Evolutionary conservation across 1,140 invertebrate genomes (phyloP).

Genomic region (Artemia franciscana): DNA sequence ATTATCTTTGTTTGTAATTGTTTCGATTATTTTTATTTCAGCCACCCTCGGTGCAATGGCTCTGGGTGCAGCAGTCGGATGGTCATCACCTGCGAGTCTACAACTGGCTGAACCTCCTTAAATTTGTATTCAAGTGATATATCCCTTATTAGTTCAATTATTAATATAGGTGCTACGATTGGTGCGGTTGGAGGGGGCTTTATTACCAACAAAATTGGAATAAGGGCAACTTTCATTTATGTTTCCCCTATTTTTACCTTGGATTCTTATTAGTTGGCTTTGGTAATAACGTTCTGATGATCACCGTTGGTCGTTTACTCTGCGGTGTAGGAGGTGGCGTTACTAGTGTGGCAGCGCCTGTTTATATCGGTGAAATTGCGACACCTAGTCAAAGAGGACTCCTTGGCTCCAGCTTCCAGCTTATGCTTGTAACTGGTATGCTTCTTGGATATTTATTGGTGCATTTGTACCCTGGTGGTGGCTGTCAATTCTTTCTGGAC

Average conservation of each 20-base stretch:
- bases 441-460: constrained; percentile 43
- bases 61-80: not conserved
- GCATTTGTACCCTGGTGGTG: constrained; percentile 32
- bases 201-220: constrained; percentile 28
- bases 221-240: constrained; percentile 38
- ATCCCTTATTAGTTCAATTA: not conserved
- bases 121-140: not conserved
- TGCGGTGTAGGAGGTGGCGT: constrained; percentile 36
- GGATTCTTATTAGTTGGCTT: constrained; percentile 41
- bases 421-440: constrained; percentile 49
- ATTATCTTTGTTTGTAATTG: too few species aligned
- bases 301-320: constrained; percentile 35
- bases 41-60: not conserved
- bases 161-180: constrained; percentile 17
- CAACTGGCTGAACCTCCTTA: not conserved
- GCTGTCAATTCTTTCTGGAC: constrained; percentile 38
- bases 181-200: constrained; percentile 23
- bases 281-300: constrained; percentile 21
- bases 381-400: constrained; percentile 41
- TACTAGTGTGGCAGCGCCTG: constrained; percentile 29
- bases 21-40: not conserved
- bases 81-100: not conserved
- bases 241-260: constrained; percentile 35
- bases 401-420: constrained; percentile 51
- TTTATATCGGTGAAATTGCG: constrained; percentile 41